Conservation (phyloP, 2,113 vertebrate species). For the Microcebus jonahi region DNA sequence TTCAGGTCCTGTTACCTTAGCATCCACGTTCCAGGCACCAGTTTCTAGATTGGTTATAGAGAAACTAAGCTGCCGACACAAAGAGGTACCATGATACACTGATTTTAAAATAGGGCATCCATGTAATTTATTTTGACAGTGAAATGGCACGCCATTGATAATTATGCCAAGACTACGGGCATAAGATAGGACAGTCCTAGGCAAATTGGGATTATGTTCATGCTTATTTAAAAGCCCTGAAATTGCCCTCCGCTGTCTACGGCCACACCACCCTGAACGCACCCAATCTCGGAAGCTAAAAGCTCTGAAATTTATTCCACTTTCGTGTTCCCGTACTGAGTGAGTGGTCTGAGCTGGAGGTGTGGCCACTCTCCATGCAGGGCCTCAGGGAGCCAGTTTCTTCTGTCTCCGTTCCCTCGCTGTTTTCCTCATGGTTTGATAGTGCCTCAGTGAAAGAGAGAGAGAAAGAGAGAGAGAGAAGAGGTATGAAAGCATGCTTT, state of each 20-base stretch:
- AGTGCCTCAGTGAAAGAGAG: neutral
- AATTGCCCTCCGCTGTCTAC: too few relatives aligned
- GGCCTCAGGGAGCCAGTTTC: accelerated
- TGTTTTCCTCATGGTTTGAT: neutral
- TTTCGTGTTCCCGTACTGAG: neutral
- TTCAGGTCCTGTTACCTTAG: neutral
- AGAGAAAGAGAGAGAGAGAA: neutral
- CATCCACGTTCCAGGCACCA: neutral
- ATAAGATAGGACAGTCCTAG: neutral
- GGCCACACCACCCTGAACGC: too few relatives aligned
- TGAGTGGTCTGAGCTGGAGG: neutral
- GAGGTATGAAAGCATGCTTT: neutral
- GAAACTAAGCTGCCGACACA: neutral
- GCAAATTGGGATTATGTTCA: neutral
- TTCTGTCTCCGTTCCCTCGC: neutral
- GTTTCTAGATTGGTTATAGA: neutral
- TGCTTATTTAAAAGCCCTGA: neutral
- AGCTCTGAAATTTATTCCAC: neutral
- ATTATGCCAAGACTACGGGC: neutral
- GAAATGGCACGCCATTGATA: neutral
- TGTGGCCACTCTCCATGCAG: neutral
- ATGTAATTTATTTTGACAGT: neutral
- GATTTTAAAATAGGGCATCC: neutral
- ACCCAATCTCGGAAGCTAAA: too few relatives aligned
- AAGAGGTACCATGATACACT: neutral